Evolutionary conservation across 2,113 vertebrate species (phyloP).

Genomic region (Heterotilapia buettikoferi): DNA sequence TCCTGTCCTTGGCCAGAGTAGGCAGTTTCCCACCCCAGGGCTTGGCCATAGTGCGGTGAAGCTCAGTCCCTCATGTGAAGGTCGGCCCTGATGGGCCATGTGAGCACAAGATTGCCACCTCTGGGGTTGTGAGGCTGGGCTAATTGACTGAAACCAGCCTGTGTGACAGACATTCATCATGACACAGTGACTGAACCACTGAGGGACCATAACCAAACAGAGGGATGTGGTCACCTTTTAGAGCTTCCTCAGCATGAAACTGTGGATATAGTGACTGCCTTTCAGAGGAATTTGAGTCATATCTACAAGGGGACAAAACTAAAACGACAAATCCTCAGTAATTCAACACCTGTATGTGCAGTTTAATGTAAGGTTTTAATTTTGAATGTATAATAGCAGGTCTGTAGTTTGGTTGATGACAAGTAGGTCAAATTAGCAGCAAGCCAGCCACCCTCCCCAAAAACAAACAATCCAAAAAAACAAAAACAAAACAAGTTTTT

Average conservation of each 20-base stretch:
- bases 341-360: background rate
- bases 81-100: constrained; percentile 34
- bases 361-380: background rate
- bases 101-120: constrained; percentile 23
- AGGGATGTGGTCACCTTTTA: background rate
- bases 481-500: background rate
- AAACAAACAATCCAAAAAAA: background rate
- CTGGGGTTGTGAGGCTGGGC: background rate
- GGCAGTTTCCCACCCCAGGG: constrained; percentile 30
- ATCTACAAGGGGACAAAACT: background rate
- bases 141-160: constrained; percentile 46
- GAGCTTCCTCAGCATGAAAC: background rate
- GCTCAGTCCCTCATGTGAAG: constrained; percentile 41
- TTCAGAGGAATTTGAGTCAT: background rate
- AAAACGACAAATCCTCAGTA: background rate
- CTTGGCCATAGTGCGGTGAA: constrained; percentile 12
- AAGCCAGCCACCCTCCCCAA: background rate
- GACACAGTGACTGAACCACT: background rate
- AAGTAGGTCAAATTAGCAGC: background rate
- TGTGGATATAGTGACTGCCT: background rate
- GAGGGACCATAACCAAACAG: constrained; percentile 14
- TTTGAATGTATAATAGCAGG: background rate
- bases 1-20: constrained; percentile 18
- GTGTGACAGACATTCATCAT: constrained; percentile 10
- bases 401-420: background rate